A percentile compares a stretch with the other conserved stretches of the same genome.
These are phyloP conservation scores for Apoda limacodes DNA, from an alignment of 2,888 invertebrate genomes.

Conservation along the genomic window DNA sequence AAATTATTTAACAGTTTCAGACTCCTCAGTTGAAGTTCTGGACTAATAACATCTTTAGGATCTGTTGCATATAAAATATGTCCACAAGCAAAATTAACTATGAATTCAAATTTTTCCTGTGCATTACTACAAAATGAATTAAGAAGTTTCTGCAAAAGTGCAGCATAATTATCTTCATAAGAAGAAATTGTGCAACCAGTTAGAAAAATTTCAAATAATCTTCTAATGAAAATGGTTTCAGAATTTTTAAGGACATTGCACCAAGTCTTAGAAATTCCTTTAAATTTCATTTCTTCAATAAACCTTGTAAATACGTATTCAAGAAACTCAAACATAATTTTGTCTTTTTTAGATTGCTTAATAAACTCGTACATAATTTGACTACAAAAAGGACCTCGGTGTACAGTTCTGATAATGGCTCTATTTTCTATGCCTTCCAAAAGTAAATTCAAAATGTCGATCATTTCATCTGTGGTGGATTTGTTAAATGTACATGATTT, in stretches of 20 bases:
- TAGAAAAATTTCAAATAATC: slow-evolving; percentile 57
- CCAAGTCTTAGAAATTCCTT: slow-evolving; percentile 44
- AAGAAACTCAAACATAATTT: slow-evolving; percentile 68
- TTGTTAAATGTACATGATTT: slow-evolving; percentile 50
- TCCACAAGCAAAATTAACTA: slow-evolving; percentile 68
- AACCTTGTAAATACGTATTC: slow-evolving; percentile 64
- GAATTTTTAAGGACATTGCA: slow-evolving; percentile 50
- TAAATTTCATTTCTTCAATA: slow-evolving; percentile 52
- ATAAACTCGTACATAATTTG: slow-evolving; percentile 40
- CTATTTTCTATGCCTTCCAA: slow-evolving; percentile 46
- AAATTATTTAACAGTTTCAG: slow-evolving; percentile 50
- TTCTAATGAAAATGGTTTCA: slow-evolving; percentile 44
- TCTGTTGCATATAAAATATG: slow-evolving; percentile 52
- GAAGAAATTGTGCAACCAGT: slow-evolving; percentile 53
- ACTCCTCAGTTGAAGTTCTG: slow-evolving; percentile 63
- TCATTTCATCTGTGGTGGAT: slow-evolving; percentile 40
- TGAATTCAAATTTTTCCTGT: slow-evolving; percentile 63
- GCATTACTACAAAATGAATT: slow-evolving; percentile 47
- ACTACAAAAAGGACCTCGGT: slow-evolving; percentile 32
- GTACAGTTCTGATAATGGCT: slow-evolving; percentile 36
- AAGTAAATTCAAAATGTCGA: slow-evolving; percentile 47
- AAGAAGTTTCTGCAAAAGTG: slow-evolving; percentile 53
- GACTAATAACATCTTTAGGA: slow-evolving; percentile 51
- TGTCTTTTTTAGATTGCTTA: slow-evolving; percentile 41
- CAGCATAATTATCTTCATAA: slow-evolving; percentile 43